These are phyloP conservation scores for Eremophila alpestris DNA, from an alignment of 2,797 vertebrate genomes.

Conservation along the genomic window DNA sequence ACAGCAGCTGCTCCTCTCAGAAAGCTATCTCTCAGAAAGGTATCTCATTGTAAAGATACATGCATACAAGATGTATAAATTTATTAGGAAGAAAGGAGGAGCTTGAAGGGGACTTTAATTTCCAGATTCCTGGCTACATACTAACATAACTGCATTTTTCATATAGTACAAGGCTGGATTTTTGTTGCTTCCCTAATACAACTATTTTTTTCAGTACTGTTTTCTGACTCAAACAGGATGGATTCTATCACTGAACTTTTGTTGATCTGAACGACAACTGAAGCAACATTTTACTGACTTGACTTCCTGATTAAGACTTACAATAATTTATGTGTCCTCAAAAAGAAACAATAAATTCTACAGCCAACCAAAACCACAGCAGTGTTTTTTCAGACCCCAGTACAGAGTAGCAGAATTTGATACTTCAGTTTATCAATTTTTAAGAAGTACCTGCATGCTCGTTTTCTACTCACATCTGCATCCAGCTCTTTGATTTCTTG, in stretches of 20 bases:
- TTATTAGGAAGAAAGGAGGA: neutral
- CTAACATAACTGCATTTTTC: neutral
- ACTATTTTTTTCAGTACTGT: neutral
- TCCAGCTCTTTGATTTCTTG: slow-evolving; percentile 84
- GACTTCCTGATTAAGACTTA: neutral
- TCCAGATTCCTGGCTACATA: neutral
- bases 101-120: neutral
- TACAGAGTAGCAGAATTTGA: neutral
- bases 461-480: slow-evolving; percentile 87
- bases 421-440: neutral
- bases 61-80: neutral
- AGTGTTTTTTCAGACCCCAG: neutral
- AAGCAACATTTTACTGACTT: neutral
- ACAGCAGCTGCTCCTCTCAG: neutral
- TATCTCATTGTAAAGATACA: neutral
- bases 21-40: neutral
- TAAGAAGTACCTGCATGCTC: neutral
- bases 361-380: neutral
- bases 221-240: neutral
- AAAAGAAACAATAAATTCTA: neutral
- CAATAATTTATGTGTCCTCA: neutral
- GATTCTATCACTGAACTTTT: neutral
- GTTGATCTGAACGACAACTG: neutral
- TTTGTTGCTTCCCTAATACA: neutral
- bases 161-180: neutral